Conservation (phyloP, 2,888 invertebrate species). For the Orchesella flavescens region DNA sequence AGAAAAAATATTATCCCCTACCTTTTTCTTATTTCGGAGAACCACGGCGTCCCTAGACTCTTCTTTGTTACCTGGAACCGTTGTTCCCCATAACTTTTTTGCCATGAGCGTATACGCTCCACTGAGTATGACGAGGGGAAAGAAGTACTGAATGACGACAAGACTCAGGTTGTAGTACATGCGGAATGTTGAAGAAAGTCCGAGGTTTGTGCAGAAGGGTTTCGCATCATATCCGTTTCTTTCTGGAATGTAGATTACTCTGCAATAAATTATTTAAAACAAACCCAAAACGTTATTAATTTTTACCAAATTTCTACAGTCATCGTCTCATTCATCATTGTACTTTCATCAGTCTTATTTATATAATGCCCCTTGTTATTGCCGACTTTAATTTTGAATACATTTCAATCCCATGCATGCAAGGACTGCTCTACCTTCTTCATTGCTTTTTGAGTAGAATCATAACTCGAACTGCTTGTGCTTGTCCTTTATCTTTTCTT, state of each 20-base stretch:
- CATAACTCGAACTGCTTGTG: too few relatives aligned
- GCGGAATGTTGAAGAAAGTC: constrained; percentile 51
- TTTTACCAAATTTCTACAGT: too few relatives aligned
- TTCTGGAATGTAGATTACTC: constrained; percentile 65
- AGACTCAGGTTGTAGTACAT: constrained; percentile 68
- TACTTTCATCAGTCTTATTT: too few relatives aligned
- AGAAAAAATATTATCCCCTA: background rate
- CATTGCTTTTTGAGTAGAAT: too few relatives aligned
- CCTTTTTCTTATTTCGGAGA: constrained; percentile 43
- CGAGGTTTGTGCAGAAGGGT: constrained; percentile 74
- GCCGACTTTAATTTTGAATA: too few relatives aligned
- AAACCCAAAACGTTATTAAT: too few relatives aligned
- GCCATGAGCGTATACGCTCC: constrained; percentile 80
- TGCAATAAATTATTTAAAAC: constrained; percentile 21
- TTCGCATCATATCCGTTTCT: constrained; percentile 65
- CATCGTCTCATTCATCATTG: too few relatives aligned
- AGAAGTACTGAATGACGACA: constrained; percentile 79
- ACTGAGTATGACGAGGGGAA: constrained; percentile 86
- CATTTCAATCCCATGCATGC: too few relatives aligned
- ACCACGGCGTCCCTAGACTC: constrained; percentile 82
- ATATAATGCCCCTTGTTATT: too few relatives aligned
- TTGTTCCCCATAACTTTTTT: constrained; percentile 58
- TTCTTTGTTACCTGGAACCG: constrained; percentile 83
- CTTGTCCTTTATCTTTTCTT: too few relatives aligned
- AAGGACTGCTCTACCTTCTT: too few relatives aligned